Conservation (phyloP, 2,888 invertebrate species). For the Ophion ellenae region DNA sequence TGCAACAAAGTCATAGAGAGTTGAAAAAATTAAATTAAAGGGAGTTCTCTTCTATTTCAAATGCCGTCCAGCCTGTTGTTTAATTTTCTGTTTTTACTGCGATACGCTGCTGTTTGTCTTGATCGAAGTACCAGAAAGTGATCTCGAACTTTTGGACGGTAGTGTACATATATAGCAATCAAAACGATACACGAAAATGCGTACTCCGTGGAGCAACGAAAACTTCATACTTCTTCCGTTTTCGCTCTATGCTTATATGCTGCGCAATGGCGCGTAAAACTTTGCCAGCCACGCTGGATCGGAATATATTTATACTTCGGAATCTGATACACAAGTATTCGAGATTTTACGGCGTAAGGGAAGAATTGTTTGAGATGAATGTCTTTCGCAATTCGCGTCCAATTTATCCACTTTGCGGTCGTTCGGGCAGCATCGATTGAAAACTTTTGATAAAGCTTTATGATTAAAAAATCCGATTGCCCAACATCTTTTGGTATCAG, state of each 20-base stretch:
- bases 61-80: too few relatives aligned
- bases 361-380: slow-evolving; percentile 10
- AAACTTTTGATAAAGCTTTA: not conserved
- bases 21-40: too few relatives aligned
- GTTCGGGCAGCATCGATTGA: not conserved
- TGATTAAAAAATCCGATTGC: too few relatives aligned
- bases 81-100: too few relatives aligned
- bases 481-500: too few relatives aligned
- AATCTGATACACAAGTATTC: too few relatives aligned
- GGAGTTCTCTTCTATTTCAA: too few relatives aligned
- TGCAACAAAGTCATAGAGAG: too few relatives aligned
- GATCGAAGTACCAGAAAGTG: too few relatives aligned
- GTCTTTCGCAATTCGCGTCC: not conserved
- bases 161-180: not conserved
- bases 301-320: too few relatives aligned
- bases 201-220: slow-evolving; percentile 1
- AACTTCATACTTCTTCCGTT: slow-evolving; percentile 4
- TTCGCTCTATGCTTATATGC: not conserved
- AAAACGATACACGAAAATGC: not conserved
- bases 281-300: slow-evolving; percentile 3
- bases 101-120: too few relatives aligned
- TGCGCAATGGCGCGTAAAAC: not conserved
- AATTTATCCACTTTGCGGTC: not conserved
- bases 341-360: not conserved
- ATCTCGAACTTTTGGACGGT: too few relatives aligned